Evolutionary conservation across 2,797 vertebrate species (phyloP), one percentile per base, ranked within the genome.

Genomic region (Morus bassanus): DNA sequence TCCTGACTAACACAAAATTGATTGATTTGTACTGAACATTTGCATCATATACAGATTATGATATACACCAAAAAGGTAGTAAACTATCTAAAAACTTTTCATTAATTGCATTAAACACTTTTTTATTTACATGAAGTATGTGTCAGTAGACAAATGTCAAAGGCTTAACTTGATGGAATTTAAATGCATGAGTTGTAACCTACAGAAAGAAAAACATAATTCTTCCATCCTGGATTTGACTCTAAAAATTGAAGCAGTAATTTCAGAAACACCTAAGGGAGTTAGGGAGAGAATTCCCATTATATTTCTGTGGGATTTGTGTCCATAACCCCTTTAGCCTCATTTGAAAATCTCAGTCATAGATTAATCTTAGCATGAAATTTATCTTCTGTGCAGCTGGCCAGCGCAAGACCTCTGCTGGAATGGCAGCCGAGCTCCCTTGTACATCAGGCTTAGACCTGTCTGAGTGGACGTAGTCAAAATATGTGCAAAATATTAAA

Each of bases 291-390:
- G 27, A 94, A 90, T 70, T 95, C 70, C 25, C 43, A 60, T 51
- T 86, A 24, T 61, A 76, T 84, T 94, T 93, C 46, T 50, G n/a
- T 50, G 63, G 83, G 48, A 60, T 90, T 90, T 91, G 50, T 93
- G 24, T 69, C 63, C 65, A 59, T 90, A 95, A 79, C 88, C 35
- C 25, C 74, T 81, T 86, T 67, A 93, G 69, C 46, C 43, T 90
- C 39, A 53, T 90, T 85, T 95, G 92, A 94, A 95, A 81, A 79
- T 74, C 31, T 76, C 57, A 57, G 13, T 61, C 59, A 70, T 28
- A 79, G 63, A 88, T 88, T 91, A 90, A 84, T 88, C 39, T 84
- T 72, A 59, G 43, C 63, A 95, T 33, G 15, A 96, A 87, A 91
- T 86, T n/a, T 65, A 68, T 67, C 14, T 75, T 72, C 33, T 67